These are phyloP conservation scores for Apotomis betuletana DNA, from an alignment of 2,888 invertebrate species.

Conservation along the genomic window DNA sequence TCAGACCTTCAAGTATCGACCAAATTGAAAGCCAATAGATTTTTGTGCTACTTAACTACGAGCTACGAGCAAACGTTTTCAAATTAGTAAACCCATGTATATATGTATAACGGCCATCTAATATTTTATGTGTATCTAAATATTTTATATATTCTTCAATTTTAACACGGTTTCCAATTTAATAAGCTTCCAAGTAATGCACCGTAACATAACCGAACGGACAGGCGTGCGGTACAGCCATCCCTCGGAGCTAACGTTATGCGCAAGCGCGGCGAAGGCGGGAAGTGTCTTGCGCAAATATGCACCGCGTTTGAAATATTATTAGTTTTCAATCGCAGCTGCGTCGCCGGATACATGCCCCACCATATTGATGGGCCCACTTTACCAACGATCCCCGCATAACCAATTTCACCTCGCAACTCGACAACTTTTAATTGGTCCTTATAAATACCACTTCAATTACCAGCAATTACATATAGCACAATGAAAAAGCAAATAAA, in stretches of 20 bases:
- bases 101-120: no score
- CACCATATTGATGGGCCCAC: slow-evolving; percentile 74
- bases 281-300: slow-evolving; percentile 63
- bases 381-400: slow-evolving; percentile 54
- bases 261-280: slow-evolving; percentile 41
- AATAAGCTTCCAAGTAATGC: neutral
- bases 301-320: slow-evolving; percentile 66
- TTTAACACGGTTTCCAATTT: neutral
- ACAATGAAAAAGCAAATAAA: slow-evolving; percentile 54
- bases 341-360: slow-evolving; percentile 74
- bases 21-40: no score
- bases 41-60: no score
- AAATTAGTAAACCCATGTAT: no score
- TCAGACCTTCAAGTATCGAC: no score
- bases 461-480: slow-evolving; percentile 54
- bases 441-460: slow-evolving; percentile 58
- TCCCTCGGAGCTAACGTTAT: slow-evolving; percentile 23
- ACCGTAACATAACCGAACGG: slow-evolving; percentile 39
- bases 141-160: no score
- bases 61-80: no score
- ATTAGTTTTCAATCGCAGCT: slow-evolving; percentile 69
- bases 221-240: slow-evolving; percentile 39
- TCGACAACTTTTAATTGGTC: slow-evolving; percentile 63
- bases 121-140: no score
- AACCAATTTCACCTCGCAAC: slow-evolving; percentile 66